A percentile compares a stretch with the other conserved stretches of the same genome.
Conservation (phyloP, 1,140 invertebrate genomes). For the Neuroterus valhalla region DNA sequence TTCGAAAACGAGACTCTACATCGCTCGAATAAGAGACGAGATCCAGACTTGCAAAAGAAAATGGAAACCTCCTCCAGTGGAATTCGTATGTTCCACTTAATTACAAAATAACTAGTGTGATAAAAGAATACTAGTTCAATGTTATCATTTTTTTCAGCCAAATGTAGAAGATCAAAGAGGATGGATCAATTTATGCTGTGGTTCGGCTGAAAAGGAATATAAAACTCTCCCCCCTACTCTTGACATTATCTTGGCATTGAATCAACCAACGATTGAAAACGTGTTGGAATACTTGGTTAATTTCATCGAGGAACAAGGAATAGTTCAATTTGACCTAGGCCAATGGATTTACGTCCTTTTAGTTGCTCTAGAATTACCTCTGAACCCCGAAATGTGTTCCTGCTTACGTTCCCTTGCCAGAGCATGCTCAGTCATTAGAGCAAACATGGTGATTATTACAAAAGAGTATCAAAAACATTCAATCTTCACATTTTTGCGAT, state of each 20-base stretch:
- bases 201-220: slow-evolving; percentile 20
- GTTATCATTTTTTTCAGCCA: slow-evolving; percentile 64
- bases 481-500: not conserved
- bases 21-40: slow-evolving; percentile 59
- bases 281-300: slow-evolving; percentile 76
- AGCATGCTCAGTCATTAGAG: slow-evolving; percentile 74
- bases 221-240: slow-evolving; percentile 66
- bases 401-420: slow-evolving; percentile 76
- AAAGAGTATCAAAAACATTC: slow-evolving; percentile 28
- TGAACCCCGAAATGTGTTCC: slow-evolving; percentile 78
- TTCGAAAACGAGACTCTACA: slow-evolving; percentile 72
- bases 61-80: slow-evolving; percentile 37
- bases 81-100: slow-evolving; percentile 54
- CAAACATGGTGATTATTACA: slow-evolving; percentile 70
- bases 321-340: slow-evolving; percentile 65
- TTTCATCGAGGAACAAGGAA: slow-evolving; percentile 68
- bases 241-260: slow-evolving; percentile 72
- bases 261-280: slow-evolving; percentile 73
- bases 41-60: slow-evolving; percentile 54
- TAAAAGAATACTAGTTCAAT: slow-evolving; percentile 39
- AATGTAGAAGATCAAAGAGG: slow-evolving; percentile 55
- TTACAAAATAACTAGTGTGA: slow-evolving; percentile 20
- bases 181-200: slow-evolving; percentile 65
- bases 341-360: slow-evolving; percentile 79
- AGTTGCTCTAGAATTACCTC: slow-evolving; percentile 76